These are phyloP conservation scores for Macrophya alboannulata DNA, from an alignment of 2,888 invertebrate species.

Conservation along the genomic window DNA sequence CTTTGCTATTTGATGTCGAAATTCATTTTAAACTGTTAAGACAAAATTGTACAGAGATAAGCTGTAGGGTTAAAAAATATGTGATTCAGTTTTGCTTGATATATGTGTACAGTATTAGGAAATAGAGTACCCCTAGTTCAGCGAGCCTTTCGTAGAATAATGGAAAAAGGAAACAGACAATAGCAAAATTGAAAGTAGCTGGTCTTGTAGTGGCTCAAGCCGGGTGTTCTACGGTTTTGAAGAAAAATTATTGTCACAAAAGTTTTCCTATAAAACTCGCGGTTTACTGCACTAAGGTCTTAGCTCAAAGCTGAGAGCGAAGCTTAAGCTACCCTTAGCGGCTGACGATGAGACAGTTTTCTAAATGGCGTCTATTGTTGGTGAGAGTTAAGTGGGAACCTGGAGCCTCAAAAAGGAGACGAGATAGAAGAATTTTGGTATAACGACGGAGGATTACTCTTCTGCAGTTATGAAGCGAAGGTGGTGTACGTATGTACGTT, in stretches of 20 bases:
- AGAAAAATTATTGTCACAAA: conserved; percentile 43
- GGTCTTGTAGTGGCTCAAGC: not conserved
- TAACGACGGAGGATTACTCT: conserved; percentile 31
- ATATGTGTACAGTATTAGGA: not conserved
- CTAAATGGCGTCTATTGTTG: conserved; percentile 44
- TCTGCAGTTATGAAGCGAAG: not conserved
- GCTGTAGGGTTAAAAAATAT: not conserved
- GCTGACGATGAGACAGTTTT: conserved; percentile 41
- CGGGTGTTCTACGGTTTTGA: conserved; percentile 7
- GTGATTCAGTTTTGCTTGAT: not conserved
- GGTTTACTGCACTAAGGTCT: conserved; percentile 40
- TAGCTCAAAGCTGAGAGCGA: conserved; percentile 42
- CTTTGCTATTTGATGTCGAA: not conserved
- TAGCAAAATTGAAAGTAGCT: conserved; percentile 13
- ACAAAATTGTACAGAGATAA: not conserved
- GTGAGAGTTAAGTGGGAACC: conserved; percentile 26
- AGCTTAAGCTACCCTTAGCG: conserved; percentile 40
- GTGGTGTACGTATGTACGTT: not conserved
- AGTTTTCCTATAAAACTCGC: conserved; percentile 37
- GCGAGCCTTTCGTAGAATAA: not conserved
- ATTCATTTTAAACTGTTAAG: not conserved
- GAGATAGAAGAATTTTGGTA: conserved; percentile 3
- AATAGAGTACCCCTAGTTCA: not conserved
- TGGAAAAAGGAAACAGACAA: conserved; percentile 5
- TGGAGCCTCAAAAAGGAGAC: conserved; percentile 17